These are phyloP conservation scores for Hyalella azteca DNA, from an alignment of 2,888 invertebrate species.

Conservation along the genomic window DNA sequence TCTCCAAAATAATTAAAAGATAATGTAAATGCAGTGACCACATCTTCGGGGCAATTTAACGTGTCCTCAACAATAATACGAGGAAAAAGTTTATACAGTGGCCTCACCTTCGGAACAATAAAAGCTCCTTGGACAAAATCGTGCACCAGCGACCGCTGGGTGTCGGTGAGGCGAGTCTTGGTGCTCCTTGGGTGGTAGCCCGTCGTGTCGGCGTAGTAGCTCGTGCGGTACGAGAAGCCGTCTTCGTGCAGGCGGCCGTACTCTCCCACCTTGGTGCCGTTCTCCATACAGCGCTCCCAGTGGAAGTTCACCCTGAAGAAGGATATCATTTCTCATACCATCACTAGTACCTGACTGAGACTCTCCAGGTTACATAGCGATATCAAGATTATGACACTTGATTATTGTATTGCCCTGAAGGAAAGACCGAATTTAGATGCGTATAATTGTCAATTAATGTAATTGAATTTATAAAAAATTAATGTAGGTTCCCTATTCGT, in stretches of 20 bases:
- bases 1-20: too few species aligned
- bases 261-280: constrained; percentile 49
- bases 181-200: constrained; percentile 51
- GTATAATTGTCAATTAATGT: too few species aligned
- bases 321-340: not conserved
- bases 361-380: too few species aligned
- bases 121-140: constrained; percentile 50
- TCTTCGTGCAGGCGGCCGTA: constrained; percentile 48
- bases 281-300: constrained; percentile 55
- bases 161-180: constrained; percentile 43
- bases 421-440: too few species aligned
- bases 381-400: too few species aligned
- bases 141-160: constrained; percentile 44
- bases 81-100: not conserved
- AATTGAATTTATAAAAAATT: too few species aligned
- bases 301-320: constrained; percentile 55
- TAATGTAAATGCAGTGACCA: not conserved
- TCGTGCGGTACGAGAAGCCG: constrained; percentile 49
- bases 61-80: not conserved
- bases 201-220: constrained; percentile 51
- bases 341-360: too few species aligned
- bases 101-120: constrained; percentile 52
- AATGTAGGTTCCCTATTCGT: too few species aligned
- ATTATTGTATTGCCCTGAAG: too few species aligned
- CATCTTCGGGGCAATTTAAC: not conserved